Evolutionary conservation across 2,888 invertebrate species (phyloP).

Genomic region (Deroplatys truncata): DNA sequence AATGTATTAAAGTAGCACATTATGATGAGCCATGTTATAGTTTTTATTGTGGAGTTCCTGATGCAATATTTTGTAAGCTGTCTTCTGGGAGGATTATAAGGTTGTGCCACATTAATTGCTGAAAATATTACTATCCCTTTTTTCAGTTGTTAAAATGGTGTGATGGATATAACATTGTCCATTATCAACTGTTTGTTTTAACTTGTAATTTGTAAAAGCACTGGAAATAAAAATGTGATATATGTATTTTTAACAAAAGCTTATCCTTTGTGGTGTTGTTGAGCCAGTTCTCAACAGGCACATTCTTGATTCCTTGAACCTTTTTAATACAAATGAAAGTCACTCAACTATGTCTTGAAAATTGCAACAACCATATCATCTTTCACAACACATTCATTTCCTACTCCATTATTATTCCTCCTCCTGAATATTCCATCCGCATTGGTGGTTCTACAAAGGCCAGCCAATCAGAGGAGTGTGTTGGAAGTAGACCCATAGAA

Average conservation of each 20-base stretch:
- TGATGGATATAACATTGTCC: not conserved
- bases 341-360: not conserved
- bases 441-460: constrained; percentile 92
- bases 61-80: not conserved
- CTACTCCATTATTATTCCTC: constrained; percentile 56
- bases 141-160: not conserved
- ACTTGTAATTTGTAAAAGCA: not conserved
- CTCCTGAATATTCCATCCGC: constrained; percentile 79
- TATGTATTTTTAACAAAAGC: not conserved
- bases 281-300: not conserved
- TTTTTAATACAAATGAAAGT: not conserved
- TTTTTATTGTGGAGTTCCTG: not conserved
- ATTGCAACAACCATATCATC: not conserved
- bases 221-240: not conserved
- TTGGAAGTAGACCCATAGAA: constrained; percentile 94
- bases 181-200: not conserved
- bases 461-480: constrained; percentile 96
- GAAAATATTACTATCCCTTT: not conserved
- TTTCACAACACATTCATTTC: not conserved
- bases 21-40: not conserved
- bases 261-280: not conserved
- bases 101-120: not conserved
- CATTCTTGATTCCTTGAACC: not conserved
- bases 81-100: not conserved
- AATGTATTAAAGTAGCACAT: not conserved